Evolutionary conservation across 92 coral and sea anemone genomes (phyloP).

Genomic region (Phenganax stokvisi): DNA sequence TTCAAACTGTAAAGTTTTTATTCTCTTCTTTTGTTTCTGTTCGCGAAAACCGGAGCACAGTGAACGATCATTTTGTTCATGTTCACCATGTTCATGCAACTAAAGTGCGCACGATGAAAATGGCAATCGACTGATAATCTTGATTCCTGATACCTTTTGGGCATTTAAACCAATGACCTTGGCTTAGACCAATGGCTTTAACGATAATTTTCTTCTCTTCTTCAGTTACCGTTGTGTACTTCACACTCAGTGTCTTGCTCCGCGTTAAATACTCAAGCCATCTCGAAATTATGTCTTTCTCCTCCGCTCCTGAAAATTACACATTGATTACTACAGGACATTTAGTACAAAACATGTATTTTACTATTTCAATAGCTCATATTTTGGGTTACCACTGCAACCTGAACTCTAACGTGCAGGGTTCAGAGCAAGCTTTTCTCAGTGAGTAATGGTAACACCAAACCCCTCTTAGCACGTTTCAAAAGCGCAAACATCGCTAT

Average conservation of each 20-base stretch:
- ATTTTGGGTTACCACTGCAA: background rate
- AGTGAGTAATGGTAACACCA: too few relatives aligned
- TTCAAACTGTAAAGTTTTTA: background rate
- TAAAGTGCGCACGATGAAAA: background rate
- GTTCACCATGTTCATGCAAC: background rate
- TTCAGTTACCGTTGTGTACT: slow-evolving; percentile 50
- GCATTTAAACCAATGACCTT: slow-evolving; percentile 93
- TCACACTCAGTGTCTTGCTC: slow-evolving; percentile 29
- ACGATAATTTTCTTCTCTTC: slow-evolving; percentile 68
- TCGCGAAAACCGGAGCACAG: slow-evolving; percentile 34
- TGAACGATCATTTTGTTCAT: slow-evolving; percentile 67
- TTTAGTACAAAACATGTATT: background rate
- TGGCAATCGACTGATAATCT: too few relatives aligned
- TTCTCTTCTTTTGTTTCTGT: background rate
- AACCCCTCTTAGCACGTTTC: too few relatives aligned
- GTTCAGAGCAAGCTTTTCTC: too few relatives aligned
- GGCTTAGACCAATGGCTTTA: slow-evolving; percentile 63
- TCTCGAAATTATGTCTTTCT: slow-evolving; percentile 44
- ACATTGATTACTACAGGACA: background rate
- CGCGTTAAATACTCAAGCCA: slow-evolving; percentile 44
- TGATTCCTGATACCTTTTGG: slow-evolving; percentile 59
- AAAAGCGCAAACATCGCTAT: too few relatives aligned
- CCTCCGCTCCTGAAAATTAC: slow-evolving; percentile 28
- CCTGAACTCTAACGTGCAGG: too few relatives aligned
- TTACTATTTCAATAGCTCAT: background rate